These are phyloP conservation scores for Masticophis lateralis DNA, from an alignment of 2,797 vertebrate genomes.

Conservation along the genomic window DNA sequence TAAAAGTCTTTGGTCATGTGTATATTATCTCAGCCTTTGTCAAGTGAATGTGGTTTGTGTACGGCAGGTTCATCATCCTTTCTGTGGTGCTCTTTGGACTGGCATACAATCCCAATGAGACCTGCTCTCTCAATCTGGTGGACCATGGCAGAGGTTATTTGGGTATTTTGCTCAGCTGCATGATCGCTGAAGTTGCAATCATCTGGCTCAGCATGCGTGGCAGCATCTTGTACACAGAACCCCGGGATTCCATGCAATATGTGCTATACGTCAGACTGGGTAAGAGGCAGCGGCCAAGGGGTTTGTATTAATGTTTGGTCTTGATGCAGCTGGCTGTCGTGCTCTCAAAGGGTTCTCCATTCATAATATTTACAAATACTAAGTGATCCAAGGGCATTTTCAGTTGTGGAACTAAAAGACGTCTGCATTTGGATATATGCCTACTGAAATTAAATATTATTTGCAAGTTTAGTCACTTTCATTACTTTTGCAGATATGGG, in stretches of 20 bases:
- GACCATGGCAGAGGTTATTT: slow-evolving; percentile 97
- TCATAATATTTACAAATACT: slow-evolving; percentile 37
- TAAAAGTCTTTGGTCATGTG: neutral
- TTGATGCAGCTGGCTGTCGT: slow-evolving; percentile 25
- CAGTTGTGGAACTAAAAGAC: neutral
- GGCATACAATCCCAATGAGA: slow-evolving; percentile 88
- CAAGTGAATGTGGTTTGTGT: slow-evolving; percentile 27
- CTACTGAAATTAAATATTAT: neutral
- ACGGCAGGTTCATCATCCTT: slow-evolving; percentile 91
- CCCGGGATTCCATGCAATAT: slow-evolving; percentile 96
- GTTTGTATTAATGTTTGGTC: slow-evolving; percentile 47
- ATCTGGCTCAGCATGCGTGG: slow-evolving; percentile 99
- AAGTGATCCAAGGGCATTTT: neutral
- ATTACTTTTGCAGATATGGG: neutral
- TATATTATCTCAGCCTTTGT: neutral
- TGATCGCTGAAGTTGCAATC: slow-evolving; percentile 98
- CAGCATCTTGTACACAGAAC: slow-evolving; percentile 97
- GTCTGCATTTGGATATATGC: neutral
- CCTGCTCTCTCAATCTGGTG: slow-evolving; percentile 93
- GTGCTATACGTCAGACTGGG: slow-evolving; percentile 97
- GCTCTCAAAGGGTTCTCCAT: slow-evolving; percentile 21
- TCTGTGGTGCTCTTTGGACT: slow-evolving; percentile 97
- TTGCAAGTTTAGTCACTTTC: neutral
- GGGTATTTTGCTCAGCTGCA: slow-evolving; percentile 96
- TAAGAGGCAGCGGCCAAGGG: slow-evolving; percentile 69